Conservation (phyloP, 2,113 vertebrate species). For the Pardalotus punctatus region DNA sequence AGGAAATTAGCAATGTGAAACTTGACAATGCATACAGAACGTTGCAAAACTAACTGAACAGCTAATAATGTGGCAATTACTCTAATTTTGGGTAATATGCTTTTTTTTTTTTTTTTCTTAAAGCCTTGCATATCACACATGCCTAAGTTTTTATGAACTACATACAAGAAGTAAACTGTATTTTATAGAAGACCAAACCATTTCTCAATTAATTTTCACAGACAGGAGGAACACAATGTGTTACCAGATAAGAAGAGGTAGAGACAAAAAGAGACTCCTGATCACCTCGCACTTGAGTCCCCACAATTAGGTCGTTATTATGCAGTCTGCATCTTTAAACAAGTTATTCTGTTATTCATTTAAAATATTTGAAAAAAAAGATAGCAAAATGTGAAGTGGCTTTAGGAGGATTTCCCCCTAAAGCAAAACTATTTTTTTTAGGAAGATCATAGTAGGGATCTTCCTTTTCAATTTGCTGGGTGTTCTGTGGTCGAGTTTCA, state of each 20-base stretch:
- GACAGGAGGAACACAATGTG: not conserved
- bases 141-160: not conserved
- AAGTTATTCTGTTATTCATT: not conserved
- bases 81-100: slow-evolving; percentile 35
- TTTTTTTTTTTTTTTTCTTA: not conserved
- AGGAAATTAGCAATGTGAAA: slow-evolving; percentile 74
- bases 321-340: not conserved
- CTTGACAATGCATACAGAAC: slow-evolving; percentile 66
- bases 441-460: not conserved
- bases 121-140: not conserved
- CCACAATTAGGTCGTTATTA: not conserved
- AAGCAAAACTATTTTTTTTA: not conserved
- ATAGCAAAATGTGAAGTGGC: not conserved
- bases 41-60: slow-evolving; percentile 54
- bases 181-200: not conserved
- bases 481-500: slow-evolving; percentile 1
- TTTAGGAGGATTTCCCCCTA: not conserved
- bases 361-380: not conserved
- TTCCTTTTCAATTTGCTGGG: not conserved
- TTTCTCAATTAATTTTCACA: not conserved
- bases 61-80: slow-evolving; percentile 53
- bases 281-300: not conserved
- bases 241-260: not conserved
- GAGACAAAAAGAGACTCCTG: not conserved
- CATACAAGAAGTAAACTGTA: not conserved